A percentile compares a stretch with the other conserved stretches of the same genome.
These are phyloP conservation scores for Ostrea edulis DNA, from an alignment of 1,140 invertebrate species.

Conservation along the genomic window DNA sequence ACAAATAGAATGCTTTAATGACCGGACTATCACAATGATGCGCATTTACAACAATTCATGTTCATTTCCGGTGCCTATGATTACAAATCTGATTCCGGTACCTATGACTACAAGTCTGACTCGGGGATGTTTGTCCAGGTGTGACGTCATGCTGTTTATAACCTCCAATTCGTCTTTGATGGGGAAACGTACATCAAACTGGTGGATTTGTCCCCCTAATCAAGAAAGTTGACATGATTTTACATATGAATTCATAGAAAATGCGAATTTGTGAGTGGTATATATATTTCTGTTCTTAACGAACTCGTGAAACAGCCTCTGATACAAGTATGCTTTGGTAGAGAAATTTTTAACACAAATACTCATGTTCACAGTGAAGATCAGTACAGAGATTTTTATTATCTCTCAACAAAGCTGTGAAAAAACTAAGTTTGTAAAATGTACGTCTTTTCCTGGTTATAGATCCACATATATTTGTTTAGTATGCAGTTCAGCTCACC, in stretches of 20 bases:
- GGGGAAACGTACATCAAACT: conserved; percentile 56
- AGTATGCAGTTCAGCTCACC: neutral
- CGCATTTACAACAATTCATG: neutral
- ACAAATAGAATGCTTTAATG: neutral
- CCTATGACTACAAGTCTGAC: conserved; percentile 66
- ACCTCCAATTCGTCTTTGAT: conserved; percentile 60
- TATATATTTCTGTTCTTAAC: neutral
- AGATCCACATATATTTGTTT: too few species aligned
- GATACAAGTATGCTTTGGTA: neutral
- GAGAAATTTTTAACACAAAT: neutral
- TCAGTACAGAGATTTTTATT: neutral
- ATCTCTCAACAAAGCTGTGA: neutral
- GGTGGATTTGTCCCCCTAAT: too few species aligned
- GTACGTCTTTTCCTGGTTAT: too few species aligned
- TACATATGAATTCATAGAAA: neutral
- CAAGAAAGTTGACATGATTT: neutral
- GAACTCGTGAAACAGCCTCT: neutral
- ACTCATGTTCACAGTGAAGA: neutral
- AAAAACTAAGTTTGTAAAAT: too few species aligned
- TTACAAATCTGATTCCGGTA: conserved; percentile 65
- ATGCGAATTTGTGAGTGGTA: too few species aligned
- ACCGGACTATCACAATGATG: neutral
- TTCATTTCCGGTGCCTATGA: conserved; percentile 61
- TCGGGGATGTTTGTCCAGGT: conserved; percentile 55
- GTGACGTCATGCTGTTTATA: conserved; percentile 61